phyloP scores from a whole-genome alignment of 1,140 invertebrate species.

The Muscidifurax raptorellus region DNA sequence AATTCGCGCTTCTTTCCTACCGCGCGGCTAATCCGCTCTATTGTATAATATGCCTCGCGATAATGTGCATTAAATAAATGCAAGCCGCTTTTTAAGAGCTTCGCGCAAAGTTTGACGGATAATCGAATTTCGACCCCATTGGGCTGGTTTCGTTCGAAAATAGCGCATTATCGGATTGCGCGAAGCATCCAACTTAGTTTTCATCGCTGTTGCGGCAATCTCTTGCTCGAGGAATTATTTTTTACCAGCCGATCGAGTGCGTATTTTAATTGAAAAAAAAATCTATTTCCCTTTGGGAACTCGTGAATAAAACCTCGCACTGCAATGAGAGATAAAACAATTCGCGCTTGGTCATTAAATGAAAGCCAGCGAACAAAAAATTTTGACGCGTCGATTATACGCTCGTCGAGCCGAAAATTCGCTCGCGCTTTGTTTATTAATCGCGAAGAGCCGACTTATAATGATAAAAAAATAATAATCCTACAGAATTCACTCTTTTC shows the following conservation, averaged over 20 bases:
- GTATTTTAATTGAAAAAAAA: not conserved
- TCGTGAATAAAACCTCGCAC: not conserved
- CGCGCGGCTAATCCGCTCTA: too few relatives aligned
- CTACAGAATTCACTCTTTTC: not conserved
- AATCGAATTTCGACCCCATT: constrained; percentile 1
- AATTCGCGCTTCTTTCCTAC: too few relatives aligned
- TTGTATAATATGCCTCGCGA: too few relatives aligned
- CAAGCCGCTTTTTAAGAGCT: too few relatives aligned
- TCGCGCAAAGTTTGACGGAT: not conserved
- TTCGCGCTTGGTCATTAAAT: not conserved
- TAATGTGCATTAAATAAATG: too few relatives aligned
- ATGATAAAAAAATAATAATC: constrained; percentile 2
- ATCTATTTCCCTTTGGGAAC: not conserved
- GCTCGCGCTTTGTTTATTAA: not conserved
- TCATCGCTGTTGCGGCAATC: not conserved
- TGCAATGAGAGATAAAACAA: not conserved
- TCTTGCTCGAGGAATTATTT: too few relatives aligned
- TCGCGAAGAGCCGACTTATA: not conserved
- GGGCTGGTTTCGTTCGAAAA: not conserved
- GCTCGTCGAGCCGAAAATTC: not conserved
- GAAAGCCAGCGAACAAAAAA: not conserved
- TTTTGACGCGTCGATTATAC: not conserved
- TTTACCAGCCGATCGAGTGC: too few relatives aligned
- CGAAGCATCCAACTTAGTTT: too few relatives aligned
- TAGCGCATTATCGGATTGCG: not conserved